These are phyloP conservation scores for Melieria omissa DNA, from an alignment of 2,888 invertebrate genomes.

Conservation along the genomic window DNA sequence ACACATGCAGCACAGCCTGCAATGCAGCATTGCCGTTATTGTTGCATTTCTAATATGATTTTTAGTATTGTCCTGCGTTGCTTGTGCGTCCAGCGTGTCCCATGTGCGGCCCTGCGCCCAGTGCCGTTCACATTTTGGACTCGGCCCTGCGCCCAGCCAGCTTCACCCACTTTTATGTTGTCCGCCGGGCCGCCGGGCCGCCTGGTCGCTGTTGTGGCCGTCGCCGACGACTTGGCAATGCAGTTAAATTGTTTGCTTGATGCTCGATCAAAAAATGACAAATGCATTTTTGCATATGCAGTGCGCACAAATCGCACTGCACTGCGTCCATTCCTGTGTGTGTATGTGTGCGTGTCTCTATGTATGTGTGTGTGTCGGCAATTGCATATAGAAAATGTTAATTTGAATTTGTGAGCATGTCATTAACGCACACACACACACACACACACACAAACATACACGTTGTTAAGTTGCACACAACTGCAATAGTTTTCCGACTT, in stretches of 20 bases:
- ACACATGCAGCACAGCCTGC: too few relatives aligned
- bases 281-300: slow-evolving; percentile 45
- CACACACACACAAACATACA: slow-evolving; percentile 33
- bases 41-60: slow-evolving; percentile 61
- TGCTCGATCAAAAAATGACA: slow-evolving; percentile 62
- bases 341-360: neutral
- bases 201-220: slow-evolving; percentile 40
- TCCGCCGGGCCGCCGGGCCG: neutral
- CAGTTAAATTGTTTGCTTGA: slow-evolving; percentile 59
- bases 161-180: too few relatives aligned
- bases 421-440: slow-evolving; percentile 50
- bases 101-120: neutral
- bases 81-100: slow-evolving; percentile 44
- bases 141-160: too few relatives aligned
- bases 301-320: slow-evolving; percentile 17
- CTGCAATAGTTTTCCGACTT: neutral
- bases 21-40: slow-evolving; percentile 45
- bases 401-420: slow-evolving; percentile 61
- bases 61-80: slow-evolving; percentile 59
- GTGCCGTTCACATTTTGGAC: too few relatives aligned
- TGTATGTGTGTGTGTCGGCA: slow-evolving; percentile 11
- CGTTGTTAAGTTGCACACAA: neutral
- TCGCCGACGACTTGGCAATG: slow-evolving; percentile 17
- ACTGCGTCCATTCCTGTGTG: slow-evolving; percentile 2
- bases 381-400: slow-evolving; percentile 50